Base-by-base conservation (phyloP, 2,113 vertebrate species). In the Copsychus sechellarum region DNA sequence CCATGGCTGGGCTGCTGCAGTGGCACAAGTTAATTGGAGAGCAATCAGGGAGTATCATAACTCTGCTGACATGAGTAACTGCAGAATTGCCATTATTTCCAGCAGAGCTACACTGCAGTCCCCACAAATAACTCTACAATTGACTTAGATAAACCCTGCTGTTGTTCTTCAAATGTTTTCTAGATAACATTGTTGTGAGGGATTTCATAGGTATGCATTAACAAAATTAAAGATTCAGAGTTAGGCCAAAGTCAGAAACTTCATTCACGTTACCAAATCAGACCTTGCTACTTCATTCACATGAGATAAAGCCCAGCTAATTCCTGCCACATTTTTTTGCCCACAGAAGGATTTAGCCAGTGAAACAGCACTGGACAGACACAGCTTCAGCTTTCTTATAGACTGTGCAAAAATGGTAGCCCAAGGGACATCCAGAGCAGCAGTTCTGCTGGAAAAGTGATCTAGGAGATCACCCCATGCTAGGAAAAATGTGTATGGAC, bases 1-100 rank as follows among this genome's bases (percentile, higher is more conserved):
- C 60, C 21, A 2, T 50, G 65, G 34, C 92, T 40, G 86, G 34
- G 42, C 80, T 92, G 71, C 4, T 1, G 83, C 86, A 73, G 38
- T n/a, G 34, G 58, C 80, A 72, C 22, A 61, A 76, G 77, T 76
- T 90, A 94, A 92, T 50, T 92, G 93, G 69, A 57, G 65, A 81
- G 77, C 2, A 1, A 65, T 29, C 5, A 2, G 86, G 88, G 65
- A 83, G 60, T 57, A 90, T 45, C 31, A 33, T 64, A 60, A 6
- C 36, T 62, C 56, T 0, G 3, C 45, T 84, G 88, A 81, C 72
- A 77, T 3, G 76, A 88, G 16, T 67, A 81, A 92, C 56, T 74
- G 88, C 71, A 96, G 67, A 88, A 91, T 60, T 86, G 56, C 56
- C 91, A 88, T 88, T 56, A 83, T 81, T 94, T 91, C 80, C 95